phyloP scores from a whole-genome alignment of 2,113 vertebrate genomes.

The Bubo scandiacus region DNA sequence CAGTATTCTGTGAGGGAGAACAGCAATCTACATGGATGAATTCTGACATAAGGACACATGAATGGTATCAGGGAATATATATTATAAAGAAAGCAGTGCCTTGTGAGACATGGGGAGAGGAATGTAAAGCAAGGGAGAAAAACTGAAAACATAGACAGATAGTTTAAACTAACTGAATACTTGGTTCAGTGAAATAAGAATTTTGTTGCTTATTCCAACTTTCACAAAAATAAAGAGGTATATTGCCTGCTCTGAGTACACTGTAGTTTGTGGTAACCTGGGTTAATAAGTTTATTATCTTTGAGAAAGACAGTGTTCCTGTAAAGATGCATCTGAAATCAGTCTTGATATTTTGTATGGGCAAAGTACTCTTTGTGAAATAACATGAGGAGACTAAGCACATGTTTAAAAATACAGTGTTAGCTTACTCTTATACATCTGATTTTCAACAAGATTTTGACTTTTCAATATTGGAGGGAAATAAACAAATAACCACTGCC shows the following conservation, averaged over 20 bases:
- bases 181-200: constrained; percentile 7
- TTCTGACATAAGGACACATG: background rate
- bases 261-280: background rate
- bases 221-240: background rate
- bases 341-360: background rate
- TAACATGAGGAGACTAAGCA: background rate
- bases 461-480: background rate
- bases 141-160: background rate
- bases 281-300: background rate
- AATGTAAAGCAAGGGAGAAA: background rate
- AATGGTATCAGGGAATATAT: background rate
- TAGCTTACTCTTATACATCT: background rate
- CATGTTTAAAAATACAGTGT: background rate
- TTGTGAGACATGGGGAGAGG: background rate
- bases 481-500: background rate
- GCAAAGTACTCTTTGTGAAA: background rate
- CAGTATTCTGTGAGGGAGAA: background rate
- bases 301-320: background rate
- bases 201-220: background rate
- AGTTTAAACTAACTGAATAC: background rate
- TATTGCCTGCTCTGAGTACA: background rate
- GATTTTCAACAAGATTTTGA: background rate
- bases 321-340: background rate
- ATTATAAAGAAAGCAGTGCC: background rate
- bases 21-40: background rate